phyloP scores from a whole-genome alignment of 2,797 vertebrate species.

The Catostomus latipinnis region DNA sequence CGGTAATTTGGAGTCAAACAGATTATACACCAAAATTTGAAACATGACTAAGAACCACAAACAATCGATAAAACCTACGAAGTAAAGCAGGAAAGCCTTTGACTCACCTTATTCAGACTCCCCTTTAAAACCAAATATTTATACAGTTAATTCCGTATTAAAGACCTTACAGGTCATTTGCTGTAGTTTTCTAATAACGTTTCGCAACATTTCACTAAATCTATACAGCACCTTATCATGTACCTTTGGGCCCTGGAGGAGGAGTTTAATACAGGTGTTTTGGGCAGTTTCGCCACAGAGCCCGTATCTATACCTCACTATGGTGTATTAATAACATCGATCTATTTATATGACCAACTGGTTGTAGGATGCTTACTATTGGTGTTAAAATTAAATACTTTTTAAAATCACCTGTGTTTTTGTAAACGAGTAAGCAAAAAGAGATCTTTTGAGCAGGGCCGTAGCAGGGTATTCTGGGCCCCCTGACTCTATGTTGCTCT shows the following conservation, averaged over 20 bases:
- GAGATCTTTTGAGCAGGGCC: too few species aligned
- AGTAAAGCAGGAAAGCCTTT: too few species aligned
- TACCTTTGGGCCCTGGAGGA: constrained; percentile 24
- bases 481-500: too few species aligned
- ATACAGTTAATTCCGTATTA: neutral
- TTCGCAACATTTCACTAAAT: constrained; percentile 9
- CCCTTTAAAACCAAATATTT: neutral
- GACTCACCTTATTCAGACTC: constrained; percentile 2
- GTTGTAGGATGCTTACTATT: too few species aligned
- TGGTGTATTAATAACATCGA: too few species aligned
- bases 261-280: constrained; percentile 7
- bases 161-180: neutral
- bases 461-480: too few species aligned
- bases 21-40: neutral
- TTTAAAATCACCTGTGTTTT: too few species aligned
- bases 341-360: too few species aligned
- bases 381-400: too few species aligned
- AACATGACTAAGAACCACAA: neutral
- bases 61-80: constrained; percentile 7
- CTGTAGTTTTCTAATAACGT: neutral
- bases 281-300: constrained; percentile 4
- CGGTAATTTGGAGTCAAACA: too few species aligned
- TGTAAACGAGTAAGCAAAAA: too few species aligned
- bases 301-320: constrained; percentile 5
- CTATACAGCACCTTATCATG: constrained; percentile 17